These are phyloP conservation scores for Oenanthe melanoleuca DNA, from an alignment of 2,113 vertebrate genomes.

Conservation along the genomic window DNA sequence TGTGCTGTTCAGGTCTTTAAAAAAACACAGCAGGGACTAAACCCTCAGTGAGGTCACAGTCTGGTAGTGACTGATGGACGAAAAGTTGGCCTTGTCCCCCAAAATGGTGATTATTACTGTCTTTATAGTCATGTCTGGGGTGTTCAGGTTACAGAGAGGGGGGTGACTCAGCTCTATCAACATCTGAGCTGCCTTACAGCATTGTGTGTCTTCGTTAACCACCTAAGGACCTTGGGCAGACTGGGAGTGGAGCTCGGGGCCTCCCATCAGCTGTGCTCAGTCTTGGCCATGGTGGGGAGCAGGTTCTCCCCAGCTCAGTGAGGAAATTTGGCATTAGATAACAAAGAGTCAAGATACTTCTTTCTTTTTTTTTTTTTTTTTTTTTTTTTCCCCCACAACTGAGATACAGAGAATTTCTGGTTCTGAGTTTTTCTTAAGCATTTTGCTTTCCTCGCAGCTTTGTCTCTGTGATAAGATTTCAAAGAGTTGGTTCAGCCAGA, in stretches of 20 bases:
- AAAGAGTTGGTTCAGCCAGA: neutral
- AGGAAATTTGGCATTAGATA: neutral
- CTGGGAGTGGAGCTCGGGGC: neutral
- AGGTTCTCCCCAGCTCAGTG: neutral
- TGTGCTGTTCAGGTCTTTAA: neutral
- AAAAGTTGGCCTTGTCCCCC: neutral
- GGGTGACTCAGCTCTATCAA: slow-evolving; percentile 9
- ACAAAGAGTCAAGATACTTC: neutral
- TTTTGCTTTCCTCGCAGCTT: neutral
- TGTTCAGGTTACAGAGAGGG: neutral
- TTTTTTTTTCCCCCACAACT: neutral
- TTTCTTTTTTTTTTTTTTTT: neutral
- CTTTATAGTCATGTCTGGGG: neutral
- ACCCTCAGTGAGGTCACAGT: neutral
- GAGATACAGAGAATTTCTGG: neutral
- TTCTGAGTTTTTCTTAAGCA: neutral
- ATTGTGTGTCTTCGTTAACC: neutral
- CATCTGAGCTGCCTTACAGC: neutral
- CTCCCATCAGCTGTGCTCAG: neutral
- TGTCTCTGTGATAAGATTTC: neutral
- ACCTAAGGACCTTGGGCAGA: neutral
- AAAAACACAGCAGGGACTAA: neutral
- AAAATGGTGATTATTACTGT: neutral
- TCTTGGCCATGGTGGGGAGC: neutral
- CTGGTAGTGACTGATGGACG: neutral